Percentiles rank a stretch among this genome's conserved stretches.
These are phyloP conservation scores for Glandiceps talaboti DNA, from an alignment of 53 echinoderm and acorn worm species.

Conservation along the genomic window DNA sequence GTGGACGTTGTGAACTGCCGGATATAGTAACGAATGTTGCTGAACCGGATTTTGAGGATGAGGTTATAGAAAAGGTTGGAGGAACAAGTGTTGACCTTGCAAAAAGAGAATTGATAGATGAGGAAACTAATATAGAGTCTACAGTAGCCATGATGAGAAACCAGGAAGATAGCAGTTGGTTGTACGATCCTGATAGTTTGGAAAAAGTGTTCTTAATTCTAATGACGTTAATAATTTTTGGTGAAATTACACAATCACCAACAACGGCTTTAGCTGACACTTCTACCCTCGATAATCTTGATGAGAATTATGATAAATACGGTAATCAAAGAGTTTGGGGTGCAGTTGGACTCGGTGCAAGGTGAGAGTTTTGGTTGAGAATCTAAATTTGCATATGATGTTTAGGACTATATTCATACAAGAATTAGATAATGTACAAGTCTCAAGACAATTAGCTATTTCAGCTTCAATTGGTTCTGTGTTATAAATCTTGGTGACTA, in stretches of 20 bases:
- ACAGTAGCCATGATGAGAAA: not conserved
- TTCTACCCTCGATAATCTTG: constrained; percentile 40
- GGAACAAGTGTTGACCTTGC: no score
- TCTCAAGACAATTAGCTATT: no score
- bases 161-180: constrained; percentile 29
- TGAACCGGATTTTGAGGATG: not conserved
- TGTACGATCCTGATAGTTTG: constrained; percentile 39
- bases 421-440: no score
- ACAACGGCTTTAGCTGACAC: constrained; percentile 45
- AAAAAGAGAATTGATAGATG: not conserved
- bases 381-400: no score
- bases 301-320: constrained; percentile 9
- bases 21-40: not conserved
- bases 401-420: no score
- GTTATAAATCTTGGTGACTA: no score
- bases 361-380: constrained; percentile 11
- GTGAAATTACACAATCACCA: not conserved
- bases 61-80: not conserved
- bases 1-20: not conserved
- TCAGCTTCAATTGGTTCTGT: no score
- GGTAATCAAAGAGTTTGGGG: constrained; percentile 16
- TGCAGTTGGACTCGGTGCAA: constrained; percentile 12
- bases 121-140: not conserved
- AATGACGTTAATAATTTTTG: not conserved
- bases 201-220: constrained; percentile 11